These are phyloP conservation scores for Dolichopus griseipennis DNA, from an alignment of 2,888 invertebrate species.

Conservation along the genomic window DNA sequence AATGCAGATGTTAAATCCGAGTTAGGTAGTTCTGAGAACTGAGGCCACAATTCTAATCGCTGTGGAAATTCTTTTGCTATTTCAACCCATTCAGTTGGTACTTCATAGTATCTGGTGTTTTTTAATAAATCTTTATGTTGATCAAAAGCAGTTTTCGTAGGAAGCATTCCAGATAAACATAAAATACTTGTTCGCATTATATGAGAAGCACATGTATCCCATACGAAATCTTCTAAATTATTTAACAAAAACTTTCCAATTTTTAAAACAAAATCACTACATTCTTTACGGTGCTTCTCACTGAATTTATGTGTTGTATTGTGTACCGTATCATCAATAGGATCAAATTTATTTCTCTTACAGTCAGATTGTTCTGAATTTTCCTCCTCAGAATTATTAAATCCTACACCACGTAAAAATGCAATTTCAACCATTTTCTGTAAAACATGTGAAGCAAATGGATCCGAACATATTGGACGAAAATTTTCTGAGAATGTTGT, in stretches of 20 bases:
- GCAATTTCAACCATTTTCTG: conserved; percentile 52
- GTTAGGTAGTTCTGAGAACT: conserved; percentile 63
- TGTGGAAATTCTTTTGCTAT: conserved; percentile 56
- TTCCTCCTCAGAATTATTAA: conserved; percentile 18
- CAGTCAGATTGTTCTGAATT: conserved; percentile 27
- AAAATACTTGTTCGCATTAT: conserved; percentile 64
- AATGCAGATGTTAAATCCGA: conserved; percentile 63
- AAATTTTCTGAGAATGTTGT: conserved; percentile 55
- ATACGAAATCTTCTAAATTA: conserved; percentile 75
- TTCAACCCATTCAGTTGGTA: conserved; percentile 53
- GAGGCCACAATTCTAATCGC: conserved; percentile 63
- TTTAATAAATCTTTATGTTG: conserved; percentile 35
- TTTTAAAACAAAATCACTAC: conserved; percentile 58
- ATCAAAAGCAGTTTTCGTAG: conserved; percentile 45
- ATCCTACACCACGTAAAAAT: conserved; percentile 32
- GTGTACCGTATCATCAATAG: conserved; percentile 32
- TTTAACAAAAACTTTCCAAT: conserved; percentile 68
- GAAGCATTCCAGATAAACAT: conserved; percentile 58
- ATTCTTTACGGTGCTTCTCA: conserved; percentile 48
- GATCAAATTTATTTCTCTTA: conserved; percentile 32
- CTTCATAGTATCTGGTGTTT: conserved; percentile 34
- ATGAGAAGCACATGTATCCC: conserved; percentile 68
- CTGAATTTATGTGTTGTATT: conserved; percentile 38
- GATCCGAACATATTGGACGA: conserved; percentile 62
- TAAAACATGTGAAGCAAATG: conserved; percentile 70